Conservation (phyloP, 2,113 vertebrate species). For the Myrmecobius fasciatus region DNA sequence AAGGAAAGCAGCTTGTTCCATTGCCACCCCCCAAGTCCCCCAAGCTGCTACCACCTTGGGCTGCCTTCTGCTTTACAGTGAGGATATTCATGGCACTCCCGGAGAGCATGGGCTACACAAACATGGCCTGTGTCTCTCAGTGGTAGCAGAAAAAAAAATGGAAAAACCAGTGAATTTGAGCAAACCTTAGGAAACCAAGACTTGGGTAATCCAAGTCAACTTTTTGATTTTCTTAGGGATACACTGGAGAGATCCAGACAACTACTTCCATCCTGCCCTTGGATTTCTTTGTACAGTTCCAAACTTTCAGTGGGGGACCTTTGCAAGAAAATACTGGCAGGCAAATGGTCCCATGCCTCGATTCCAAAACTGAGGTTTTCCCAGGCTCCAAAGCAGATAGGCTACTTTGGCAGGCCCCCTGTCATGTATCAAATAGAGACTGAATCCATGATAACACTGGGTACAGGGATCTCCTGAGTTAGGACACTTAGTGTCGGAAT, state of each 20-base stretch:
- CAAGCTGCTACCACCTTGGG: neutral
- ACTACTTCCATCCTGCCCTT: slow-evolving; percentile 52
- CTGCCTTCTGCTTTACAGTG: neutral
- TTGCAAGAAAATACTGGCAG: neutral
- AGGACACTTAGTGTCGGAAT: neutral
- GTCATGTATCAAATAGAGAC: neutral
- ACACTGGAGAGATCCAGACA: slow-evolving; percentile 23
- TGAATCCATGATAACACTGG: neutral
- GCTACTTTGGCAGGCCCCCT: neutral
- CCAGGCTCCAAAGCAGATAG: neutral
- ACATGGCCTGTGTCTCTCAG: neutral
- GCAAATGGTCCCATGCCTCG: neutral
- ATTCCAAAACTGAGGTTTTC: neutral
- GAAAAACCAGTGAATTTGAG: neutral
- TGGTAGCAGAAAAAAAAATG: neutral
- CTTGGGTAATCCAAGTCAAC: slow-evolving; percentile 40
- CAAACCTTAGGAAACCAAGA: slow-evolving; percentile 25
- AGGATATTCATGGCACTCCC: neutral
- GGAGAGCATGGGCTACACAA: neutral
- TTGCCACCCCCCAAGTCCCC: too few species aligned
- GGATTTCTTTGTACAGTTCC: slow-evolving; percentile 63
- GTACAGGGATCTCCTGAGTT: neutral
- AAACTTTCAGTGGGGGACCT: neutral
- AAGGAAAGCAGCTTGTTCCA: neutral
- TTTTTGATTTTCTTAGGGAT: slow-evolving; percentile 34